phyloP scores from a whole-genome alignment of 2,797 vertebrate genomes.

The Onychomys torridus region DNA sequence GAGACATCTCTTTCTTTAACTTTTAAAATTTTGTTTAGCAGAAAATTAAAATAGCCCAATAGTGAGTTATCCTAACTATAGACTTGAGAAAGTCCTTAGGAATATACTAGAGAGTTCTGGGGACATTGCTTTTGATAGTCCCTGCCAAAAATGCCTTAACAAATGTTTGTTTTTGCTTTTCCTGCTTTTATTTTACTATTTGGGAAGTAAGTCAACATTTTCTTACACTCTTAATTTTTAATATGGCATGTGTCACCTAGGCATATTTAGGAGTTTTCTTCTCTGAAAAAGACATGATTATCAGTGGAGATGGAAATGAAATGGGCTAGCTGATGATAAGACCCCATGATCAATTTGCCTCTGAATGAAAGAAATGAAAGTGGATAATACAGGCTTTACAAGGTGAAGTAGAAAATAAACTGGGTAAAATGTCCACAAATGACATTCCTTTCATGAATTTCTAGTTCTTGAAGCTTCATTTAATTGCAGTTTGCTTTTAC shows the following conservation, averaged over 20 bases:
- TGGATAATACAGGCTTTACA: background rate
- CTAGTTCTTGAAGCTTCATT: background rate
- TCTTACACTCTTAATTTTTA: background rate
- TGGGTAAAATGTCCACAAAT: background rate
- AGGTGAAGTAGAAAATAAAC: background rate
- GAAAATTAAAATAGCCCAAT: background rate
- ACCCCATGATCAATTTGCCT: background rate
- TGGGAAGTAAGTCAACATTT: constrained; percentile 39
- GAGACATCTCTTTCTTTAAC: background rate
- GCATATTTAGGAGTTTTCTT: background rate
- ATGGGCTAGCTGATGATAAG: background rate
- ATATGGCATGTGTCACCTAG: background rate
- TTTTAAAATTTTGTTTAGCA: background rate
- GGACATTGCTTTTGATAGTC: background rate
- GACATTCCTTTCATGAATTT: background rate
- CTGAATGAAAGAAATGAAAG: background rate
- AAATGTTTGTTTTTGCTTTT: background rate
- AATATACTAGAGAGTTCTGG: background rate
- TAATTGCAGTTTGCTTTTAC: background rate
- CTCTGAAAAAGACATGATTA: constrained; percentile 3
- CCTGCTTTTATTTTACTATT: background rate
- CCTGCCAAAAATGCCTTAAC: background rate
- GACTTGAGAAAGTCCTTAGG: background rate
- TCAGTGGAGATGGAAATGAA: background rate
- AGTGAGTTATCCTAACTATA: background rate